Evolutionary conservation across 2,113 vertebrate genomes (phyloP), one percentile per base, ranked within the genome.

Genomic region (Daubentonia madagascariensis): DNA sequence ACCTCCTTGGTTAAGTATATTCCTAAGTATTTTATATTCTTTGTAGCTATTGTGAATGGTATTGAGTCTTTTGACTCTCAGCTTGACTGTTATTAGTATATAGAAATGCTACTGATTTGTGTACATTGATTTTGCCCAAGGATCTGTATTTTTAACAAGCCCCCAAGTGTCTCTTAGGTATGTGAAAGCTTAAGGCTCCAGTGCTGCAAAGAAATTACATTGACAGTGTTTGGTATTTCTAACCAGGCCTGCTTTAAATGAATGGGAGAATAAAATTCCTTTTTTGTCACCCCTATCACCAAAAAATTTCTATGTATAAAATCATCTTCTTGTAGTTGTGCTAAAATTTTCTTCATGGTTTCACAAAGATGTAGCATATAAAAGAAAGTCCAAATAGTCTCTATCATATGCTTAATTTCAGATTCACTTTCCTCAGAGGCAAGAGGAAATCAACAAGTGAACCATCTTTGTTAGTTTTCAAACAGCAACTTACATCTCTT

Each of bases 251-350:
- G 28, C 20, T 95, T 83, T 93, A 80, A 85, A 91, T 45, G 50
- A 94, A 97, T 35, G 32, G 72, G 48, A 91, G 48, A 87, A 80
- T 97, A 9, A 81, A 97, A 96, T 86, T 96, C 32, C 28, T 48
- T 81, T 89, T 90, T 54, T 57, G 22, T 88, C 59, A 59, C 14
- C 17, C 43, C 32, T 4, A 85, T 40, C 25, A 72, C 65, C 8
- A 45, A 85, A 76, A 89, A 43, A 20, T 52, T 54, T 80, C 85
- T 48, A 40, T 52, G 18, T 91, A 76, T 54, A 40, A 68, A 96
- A 96, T 79, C 50, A 67, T 84, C 78, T 81, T 95, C 72, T 43
- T 92, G 32, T 32, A 87, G 95, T 61, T 95, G 16, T 89, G 70
- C 57, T 65, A 91, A 94, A 50, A 57, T 89, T 83, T 63, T 88